Conservation (phyloP, 2,113 vertebrate species). For the Hyla sarda region DNA sequence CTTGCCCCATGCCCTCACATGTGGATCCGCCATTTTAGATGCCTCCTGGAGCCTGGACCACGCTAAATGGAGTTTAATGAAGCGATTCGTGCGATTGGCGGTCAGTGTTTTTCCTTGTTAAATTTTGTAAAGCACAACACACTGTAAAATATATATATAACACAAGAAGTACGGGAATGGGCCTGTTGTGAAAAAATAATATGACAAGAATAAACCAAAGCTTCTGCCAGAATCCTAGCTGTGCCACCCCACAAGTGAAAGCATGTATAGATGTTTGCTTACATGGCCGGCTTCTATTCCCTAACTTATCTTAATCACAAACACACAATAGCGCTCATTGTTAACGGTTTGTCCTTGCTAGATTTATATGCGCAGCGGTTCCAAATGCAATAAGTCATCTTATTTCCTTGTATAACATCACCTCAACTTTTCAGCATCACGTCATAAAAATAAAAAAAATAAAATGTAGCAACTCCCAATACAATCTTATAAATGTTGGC, state of each 20-base stretch:
- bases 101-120: neutral
- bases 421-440: conserved; percentile 29
- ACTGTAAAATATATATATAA: too few species aligned
- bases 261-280: neutral
- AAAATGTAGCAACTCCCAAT: neutral
- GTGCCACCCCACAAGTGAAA: neutral
- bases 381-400: conserved; percentile 17
- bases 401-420: conserved; percentile 7
- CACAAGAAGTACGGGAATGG: neutral
- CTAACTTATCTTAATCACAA: neutral
- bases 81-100: too few species aligned
- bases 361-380: neutral
- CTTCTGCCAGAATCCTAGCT: neutral
- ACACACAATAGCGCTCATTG: neutral
- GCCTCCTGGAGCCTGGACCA: too few species aligned
- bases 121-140: neutral
- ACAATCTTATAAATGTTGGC: conserved; percentile 42
- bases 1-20: too few species aligned
- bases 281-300: neutral
- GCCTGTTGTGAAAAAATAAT: neutral
- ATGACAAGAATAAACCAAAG: neutral
- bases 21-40: too few species aligned
- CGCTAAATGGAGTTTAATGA: too few species aligned
- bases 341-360: neutral
- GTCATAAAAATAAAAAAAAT: conserved; percentile 1